These are phyloP conservation scores for Plodia interpunctella DNA, from an alignment of 1,140 invertebrate genomes.

Conservation along the genomic window DNA sequence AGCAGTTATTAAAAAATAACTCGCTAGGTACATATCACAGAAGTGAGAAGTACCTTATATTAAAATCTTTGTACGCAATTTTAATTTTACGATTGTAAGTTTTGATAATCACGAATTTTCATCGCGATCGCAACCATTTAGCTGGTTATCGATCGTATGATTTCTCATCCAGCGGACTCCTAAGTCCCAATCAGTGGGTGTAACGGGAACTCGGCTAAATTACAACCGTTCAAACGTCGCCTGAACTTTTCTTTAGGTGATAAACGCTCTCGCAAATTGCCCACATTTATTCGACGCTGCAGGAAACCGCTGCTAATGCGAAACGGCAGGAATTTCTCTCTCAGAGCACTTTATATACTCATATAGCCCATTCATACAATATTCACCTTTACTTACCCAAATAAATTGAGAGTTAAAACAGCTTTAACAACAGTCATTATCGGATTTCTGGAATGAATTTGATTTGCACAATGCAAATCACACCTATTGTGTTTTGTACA, in stretches of 20 bases:
- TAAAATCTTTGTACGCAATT: too few relatives aligned
- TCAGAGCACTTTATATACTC: slow-evolving; percentile 30
- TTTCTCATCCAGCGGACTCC: background rate
- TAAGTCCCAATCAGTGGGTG: slow-evolving; percentile 2
- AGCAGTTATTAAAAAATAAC: too few relatives aligned
- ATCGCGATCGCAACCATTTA: too few relatives aligned
- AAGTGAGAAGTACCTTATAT: too few relatives aligned
- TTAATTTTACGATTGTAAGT: too few relatives aligned
- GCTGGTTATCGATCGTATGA: background rate
- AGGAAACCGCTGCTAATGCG: slow-evolving; percentile 49
- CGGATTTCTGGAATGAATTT: slow-evolving; percentile 10
- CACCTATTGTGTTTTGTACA: too few relatives aligned
- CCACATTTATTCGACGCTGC: slow-evolving; percentile 53
- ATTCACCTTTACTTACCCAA: slow-evolving; percentile 32
- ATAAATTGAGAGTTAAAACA: slow-evolving; percentile 32
- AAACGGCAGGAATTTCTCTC: slow-evolving; percentile 35
- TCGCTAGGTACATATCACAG: too few relatives aligned
- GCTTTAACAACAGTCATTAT: background rate
- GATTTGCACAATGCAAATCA: slow-evolving; percentile 18
- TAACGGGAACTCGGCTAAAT: slow-evolving; percentile 25
- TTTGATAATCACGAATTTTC: too few relatives aligned
- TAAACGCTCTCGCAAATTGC: slow-evolving; percentile 63
- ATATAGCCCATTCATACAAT: slow-evolving; percentile 30
- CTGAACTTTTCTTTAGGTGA: slow-evolving; percentile 67
- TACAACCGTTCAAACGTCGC: slow-evolving; percentile 52